These are phyloP conservation scores for Lepilemur septentrionalis DNA, from an alignment of 2,797 vertebrate genomes.

Conservation along the genomic window DNA sequence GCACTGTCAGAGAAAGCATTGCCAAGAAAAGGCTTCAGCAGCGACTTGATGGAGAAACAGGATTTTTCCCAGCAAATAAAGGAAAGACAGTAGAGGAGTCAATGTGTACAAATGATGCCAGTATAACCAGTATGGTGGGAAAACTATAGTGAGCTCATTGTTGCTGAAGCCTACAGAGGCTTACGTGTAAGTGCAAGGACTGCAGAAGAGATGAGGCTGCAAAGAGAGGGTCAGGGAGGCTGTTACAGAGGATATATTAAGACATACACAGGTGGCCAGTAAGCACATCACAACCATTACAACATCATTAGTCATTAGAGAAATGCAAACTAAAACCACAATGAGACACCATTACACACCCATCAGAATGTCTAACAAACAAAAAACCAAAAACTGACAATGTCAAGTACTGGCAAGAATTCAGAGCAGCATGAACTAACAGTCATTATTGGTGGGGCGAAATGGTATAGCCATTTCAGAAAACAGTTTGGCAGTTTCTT, in stretches of 20 bases:
- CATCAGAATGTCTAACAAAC: neutral
- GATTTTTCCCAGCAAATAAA: neutral
- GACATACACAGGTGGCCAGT: neutral
- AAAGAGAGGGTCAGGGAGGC: neutral
- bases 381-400: neutral
- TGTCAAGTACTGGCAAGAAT: neutral
- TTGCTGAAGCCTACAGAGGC: neutral
- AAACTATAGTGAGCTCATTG: neutral
- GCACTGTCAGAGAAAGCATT: neutral
- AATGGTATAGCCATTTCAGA: neutral
- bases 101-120: neutral
- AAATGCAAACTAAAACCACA: slow-evolving; percentile 30
- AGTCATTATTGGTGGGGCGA: neutral
- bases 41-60: neutral
- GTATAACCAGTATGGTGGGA: neutral
- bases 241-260: neutral
- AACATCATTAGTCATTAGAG: neutral
- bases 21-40: neutral
- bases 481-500: neutral
- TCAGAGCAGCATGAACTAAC: neutral
- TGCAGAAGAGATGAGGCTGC: neutral
- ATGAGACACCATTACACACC: neutral
- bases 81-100: neutral
- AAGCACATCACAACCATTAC: neutral
- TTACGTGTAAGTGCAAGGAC: neutral